Evolutionary conservation across 1,140 invertebrate species (phyloP).

Genomic region (Solen grandis): DNA sequence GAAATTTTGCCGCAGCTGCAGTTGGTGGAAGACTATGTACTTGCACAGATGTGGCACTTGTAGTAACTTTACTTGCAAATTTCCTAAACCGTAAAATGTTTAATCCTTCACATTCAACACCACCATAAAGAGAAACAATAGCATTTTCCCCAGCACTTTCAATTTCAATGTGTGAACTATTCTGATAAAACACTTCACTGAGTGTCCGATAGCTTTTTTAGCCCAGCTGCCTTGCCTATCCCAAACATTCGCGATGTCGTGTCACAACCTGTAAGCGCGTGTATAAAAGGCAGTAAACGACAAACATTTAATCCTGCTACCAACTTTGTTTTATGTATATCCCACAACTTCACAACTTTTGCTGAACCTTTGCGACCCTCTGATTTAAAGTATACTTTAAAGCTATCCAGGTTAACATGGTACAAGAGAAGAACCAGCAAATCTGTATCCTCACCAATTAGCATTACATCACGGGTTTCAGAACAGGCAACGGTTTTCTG

Average conservation of each 20-base stretch:
- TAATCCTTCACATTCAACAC: background rate
- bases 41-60: constrained; percentile 6
- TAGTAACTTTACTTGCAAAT: background rate
- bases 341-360: constrained; percentile 13
- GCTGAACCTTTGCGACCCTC: background rate
- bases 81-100: background rate
- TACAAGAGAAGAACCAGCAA: background rate
- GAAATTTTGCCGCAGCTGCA: constrained; percentile 8
- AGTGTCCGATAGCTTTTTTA: too few species aligned
- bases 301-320: background rate
- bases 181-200: too few species aligned
- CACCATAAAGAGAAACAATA: constrained; percentile 20
- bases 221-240: background rate
- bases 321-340: constrained; percentile 17
- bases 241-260: background rate
- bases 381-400: constrained; percentile 15
- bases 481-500: background rate
- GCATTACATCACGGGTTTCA: background rate
- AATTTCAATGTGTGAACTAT: background rate
- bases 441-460: constrained; percentile 40
- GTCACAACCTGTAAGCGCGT: constrained; percentile 12
- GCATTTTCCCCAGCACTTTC: too few species aligned
- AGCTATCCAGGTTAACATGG: background rate
- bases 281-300: background rate
- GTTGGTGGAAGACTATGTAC: constrained; percentile 38